Evolutionary conservation across 2,797 vertebrate species (phyloP).

Genomic region (Pogoniulus pusillus): DNA sequence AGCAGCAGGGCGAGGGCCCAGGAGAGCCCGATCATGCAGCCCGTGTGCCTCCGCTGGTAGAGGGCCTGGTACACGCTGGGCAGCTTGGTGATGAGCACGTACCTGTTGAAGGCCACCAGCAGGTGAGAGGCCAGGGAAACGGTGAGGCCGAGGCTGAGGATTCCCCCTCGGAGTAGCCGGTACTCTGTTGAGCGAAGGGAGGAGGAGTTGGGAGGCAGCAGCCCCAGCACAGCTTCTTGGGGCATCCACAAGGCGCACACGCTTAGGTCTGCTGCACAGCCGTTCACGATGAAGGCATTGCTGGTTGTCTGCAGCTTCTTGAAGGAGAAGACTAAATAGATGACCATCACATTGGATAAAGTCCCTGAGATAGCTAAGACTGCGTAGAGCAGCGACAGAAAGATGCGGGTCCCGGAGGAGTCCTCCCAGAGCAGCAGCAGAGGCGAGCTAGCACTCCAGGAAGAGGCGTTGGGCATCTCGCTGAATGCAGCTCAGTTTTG

Average conservation of each 20-base stretch:
- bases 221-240: conserved; percentile 82
- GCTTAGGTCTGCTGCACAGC: conserved; percentile 84
- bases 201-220: conserved; percentile 73
- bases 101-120: conserved; percentile 87
- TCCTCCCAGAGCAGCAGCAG: conserved; percentile 79
- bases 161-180: conserved; percentile 75
- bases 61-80: conserved; percentile 85
- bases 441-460: conserved; percentile 73
- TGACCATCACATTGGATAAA: conserved; percentile 84
- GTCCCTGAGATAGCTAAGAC: conserved; percentile 83
- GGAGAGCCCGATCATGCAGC: conserved; percentile 83
- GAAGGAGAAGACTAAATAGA: conserved; percentile 85
- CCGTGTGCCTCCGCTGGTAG: conserved; percentile 83
- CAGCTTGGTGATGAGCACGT: conserved; percentile 85
- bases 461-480: conserved; percentile 81
- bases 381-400: conserved; percentile 81
- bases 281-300: conserved; percentile 88
- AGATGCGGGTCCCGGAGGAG: conserved; percentile 76
- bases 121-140: conserved; percentile 86
- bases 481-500: conserved; percentile 48
- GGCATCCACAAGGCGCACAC: conserved; percentile 91
- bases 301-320: conserved; percentile 87
- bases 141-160: conserved; percentile 83
- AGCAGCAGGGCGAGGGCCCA: conserved; percentile 83
- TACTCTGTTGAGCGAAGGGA: conserved; percentile 65